Conservation (phyloP, 2,888 invertebrate genomes). For the Sarcophaga subvicina region DNA sequence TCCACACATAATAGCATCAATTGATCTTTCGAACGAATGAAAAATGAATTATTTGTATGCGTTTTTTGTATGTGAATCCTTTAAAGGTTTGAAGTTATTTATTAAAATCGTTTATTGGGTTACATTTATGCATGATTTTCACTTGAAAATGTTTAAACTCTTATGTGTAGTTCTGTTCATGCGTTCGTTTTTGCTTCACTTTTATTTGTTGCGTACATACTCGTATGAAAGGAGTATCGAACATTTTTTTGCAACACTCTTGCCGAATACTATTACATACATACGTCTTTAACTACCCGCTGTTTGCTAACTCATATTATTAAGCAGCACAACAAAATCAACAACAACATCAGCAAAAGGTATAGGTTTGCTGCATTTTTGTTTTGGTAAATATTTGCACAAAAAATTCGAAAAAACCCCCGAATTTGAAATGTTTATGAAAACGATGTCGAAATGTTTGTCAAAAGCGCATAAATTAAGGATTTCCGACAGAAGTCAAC, state of each 20-base stretch:
- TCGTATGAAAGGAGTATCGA: conserved; percentile 43
- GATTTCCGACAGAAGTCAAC: conserved; percentile 30
- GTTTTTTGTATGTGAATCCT: too few species aligned
- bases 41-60: too few species aligned
- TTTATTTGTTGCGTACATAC: conserved; percentile 1
- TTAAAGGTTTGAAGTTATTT: too few species aligned
- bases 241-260: conserved; percentile 49
- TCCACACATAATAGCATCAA: too few species aligned
- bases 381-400: not conserved
- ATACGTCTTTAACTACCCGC: not conserved
- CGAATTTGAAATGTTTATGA: conserved; percentile 18
- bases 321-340: not conserved
- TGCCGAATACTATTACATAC: not conserved
- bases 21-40: too few species aligned
- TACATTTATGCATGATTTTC: conserved; percentile 5
- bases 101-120: conserved; percentile 31
- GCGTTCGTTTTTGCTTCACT: conserved; percentile 6
- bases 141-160: conserved; percentile 7
- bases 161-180: not conserved
- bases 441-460: conserved; percentile 26
- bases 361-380: not conserved
- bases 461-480: conserved; percentile 41
- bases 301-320: conserved; percentile 8
- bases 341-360: conserved; percentile 25
- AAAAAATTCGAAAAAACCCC: not conserved